Evolutionary conservation across 2,113 vertebrate genomes (phyloP).

Genomic region (Butorides virescens): DNA sequence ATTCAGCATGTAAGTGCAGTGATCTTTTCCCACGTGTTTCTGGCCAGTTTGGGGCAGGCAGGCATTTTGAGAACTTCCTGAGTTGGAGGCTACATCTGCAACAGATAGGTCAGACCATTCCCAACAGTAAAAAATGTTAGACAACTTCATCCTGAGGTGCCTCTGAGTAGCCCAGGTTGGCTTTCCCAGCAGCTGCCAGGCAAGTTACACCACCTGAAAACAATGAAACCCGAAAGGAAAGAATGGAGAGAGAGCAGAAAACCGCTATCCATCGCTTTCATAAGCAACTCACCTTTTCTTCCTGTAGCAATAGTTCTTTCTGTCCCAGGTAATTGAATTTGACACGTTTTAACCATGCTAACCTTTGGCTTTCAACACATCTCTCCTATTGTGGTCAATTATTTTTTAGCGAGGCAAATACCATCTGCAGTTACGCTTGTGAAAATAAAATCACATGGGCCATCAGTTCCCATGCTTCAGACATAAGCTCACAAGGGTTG

Average conservation of each 20-base stretch:
- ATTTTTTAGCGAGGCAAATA: not conserved
- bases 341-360: slow-evolving; percentile 26
- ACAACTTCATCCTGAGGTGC: not conserved
- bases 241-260: slow-evolving; percentile 1
- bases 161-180: not conserved
- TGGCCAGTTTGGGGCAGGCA: not conserved
- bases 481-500: not conserved
- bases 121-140: not conserved
- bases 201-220: slow-evolving; percentile 13
- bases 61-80: not conserved
- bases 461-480: not conserved
- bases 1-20: not conserved
- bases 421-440: not conserved
- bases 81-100: not conserved
- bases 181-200: slow-evolving; percentile 3
- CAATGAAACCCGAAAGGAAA: not conserved
- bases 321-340: slow-evolving; percentile 37
- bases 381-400: slow-evolving; percentile 27
- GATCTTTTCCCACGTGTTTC: not conserved
- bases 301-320: not conserved
- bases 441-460: slow-evolving; percentile 24
- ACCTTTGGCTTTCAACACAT: slow-evolving; percentile 49
- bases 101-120: not conserved
- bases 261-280: not conserved
- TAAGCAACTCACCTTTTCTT: slow-evolving; percentile 8